Base-by-base conservation (phyloP, 2,888 invertebrate genomes). In the Chrysopilus asiliformis region DNA sequence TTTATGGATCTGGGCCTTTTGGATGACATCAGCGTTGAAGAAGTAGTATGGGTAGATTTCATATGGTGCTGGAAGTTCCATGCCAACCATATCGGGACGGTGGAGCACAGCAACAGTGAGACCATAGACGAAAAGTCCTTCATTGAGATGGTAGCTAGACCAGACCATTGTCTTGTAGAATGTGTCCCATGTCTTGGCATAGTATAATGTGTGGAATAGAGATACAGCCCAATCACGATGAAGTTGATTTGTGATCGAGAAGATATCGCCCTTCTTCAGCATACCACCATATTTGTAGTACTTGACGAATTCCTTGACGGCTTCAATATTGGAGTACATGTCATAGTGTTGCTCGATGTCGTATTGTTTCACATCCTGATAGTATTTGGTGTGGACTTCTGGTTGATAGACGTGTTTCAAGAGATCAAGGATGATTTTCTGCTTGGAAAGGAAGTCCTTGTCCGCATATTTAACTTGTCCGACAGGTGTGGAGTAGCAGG, bases 91-190 rank as follows among this genome's bases (percentile, higher is more conserved):
- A 46, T 75, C 74, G 4, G 58, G 43, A 35, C 72, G 71, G 44
- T 75, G 76, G 13, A 70, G 51, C 3, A 72, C 56, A 17, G 75
- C 73, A 20, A 72, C 66, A 47, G 67, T 68, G 49, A 72, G 62
- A 2, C 71, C 65, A 49, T 76, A 74, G 2, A 68, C 54, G 60
- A 72, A 77, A 53, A 71, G 65, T 29, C 68, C 67, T 45, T 70
- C 68, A 53, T 77, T 76, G 19, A 73, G 48, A 47, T 68, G 50
- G 24, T 70, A 59, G 33, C 78, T 73, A 18, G 76, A 67, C 66
- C 73, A 77, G 10, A 71, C 69, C 29, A 76, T 74, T 4, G 74
- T 71, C 47, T 72, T 70, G 56, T 71, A 68, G 64, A 82, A 77
- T 9, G 75, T 74, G 8, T 72, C 68, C 55, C 71, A 79, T 51